Conservation (phyloP, 2,113 vertebrate species). For the Ploceus nigricollis region DNA sequence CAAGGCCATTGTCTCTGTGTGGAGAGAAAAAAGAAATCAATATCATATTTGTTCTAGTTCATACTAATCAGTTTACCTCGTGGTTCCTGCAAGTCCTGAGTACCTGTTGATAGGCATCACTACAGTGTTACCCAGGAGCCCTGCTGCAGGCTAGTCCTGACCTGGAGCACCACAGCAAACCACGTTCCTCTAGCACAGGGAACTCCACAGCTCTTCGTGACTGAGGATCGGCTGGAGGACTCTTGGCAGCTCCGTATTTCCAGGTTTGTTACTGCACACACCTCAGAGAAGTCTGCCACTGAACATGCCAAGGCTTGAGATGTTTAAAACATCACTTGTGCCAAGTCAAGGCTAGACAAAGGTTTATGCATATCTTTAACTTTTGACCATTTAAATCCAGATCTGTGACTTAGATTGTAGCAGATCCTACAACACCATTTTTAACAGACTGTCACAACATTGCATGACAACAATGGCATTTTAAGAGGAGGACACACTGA, state of each 20-base stretch:
- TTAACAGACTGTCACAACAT: slow-evolving; percentile 18
- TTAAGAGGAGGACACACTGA: slow-evolving; percentile 24
- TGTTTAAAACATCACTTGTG: not conserved
- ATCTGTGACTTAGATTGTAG: not conserved
- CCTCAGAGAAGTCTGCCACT: not conserved
- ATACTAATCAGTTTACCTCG: slow-evolving; percentile 51
- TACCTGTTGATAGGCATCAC: slow-evolving; percentile 45
- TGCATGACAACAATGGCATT: slow-evolving; percentile 40
- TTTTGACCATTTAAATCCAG: not conserved
- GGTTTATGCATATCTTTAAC: not conserved
- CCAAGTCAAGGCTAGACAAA: not conserved
- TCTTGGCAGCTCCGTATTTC: not conserved
- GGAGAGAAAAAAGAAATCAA: slow-evolving; percentile 79
- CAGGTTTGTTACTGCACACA: not conserved
- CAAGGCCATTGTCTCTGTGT: slow-evolving; percentile 95
- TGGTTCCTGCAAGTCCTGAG: slow-evolving; percentile 61
- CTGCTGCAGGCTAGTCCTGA: slow-evolving; percentile 21
- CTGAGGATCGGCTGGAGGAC: not conserved
- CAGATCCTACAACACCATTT: not conserved
- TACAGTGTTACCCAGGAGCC: not conserved
- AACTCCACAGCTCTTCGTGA: not conserved
- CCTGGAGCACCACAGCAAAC: not conserved
- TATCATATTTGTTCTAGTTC: slow-evolving; percentile 71
- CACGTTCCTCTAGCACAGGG: not conserved
- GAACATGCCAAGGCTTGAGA: not conserved